Evolutionary conservation across 2,113 vertebrate species (phyloP), one percentile per base, ranked within the genome.

Genomic region (Mus musculus): DNA sequence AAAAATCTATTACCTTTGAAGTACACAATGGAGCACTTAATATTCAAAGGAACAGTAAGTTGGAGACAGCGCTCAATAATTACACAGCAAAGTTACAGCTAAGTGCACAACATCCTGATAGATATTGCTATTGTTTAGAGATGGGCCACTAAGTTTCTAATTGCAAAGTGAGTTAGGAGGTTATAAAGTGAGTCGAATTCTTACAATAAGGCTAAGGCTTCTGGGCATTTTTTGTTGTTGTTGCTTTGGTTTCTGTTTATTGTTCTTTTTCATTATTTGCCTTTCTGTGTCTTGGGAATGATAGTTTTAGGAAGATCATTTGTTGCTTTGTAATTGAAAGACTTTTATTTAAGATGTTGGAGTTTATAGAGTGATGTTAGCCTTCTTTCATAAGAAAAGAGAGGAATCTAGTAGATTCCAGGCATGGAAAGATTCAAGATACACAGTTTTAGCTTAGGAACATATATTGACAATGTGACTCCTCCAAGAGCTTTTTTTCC

Each of bases 1-100:
- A 87, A 87, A 7, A 3, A 92, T 28, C 26, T 87, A 46, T 96
- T 91, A 78, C 73, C 89, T 93, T 89, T 89, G 75, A 96, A 92
- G 22, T n/a, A 71, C 11, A 59, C n/a, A 77, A 81, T 76, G 72
- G 33, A 19, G 20, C 73, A 28, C 61, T 69, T 84, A 69, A 69
- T 69, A 36, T 69, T 69, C 67, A 69, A 69, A 69, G 67, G 33
- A 90, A 88, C 72, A 89, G 17, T 24, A 59, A 89, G n/a, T 63
- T 82, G 7, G 95, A 90, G 36, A 91, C 30, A 72, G 46, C 85
- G 13, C 69, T 30, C 78, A 82, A 56, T 88, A 54, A 88, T 22
- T 24, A 33, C 65, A n/a, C 42, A 71, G 49, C 36, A 46, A 63
- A 82, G 11, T 61, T n/a, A 54, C 46, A 71, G 49, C 24, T 87